Base-by-base conservation (phyloP, 1,140 invertebrate species). In the Scaptodrosophila lebanonensis region DNA sequence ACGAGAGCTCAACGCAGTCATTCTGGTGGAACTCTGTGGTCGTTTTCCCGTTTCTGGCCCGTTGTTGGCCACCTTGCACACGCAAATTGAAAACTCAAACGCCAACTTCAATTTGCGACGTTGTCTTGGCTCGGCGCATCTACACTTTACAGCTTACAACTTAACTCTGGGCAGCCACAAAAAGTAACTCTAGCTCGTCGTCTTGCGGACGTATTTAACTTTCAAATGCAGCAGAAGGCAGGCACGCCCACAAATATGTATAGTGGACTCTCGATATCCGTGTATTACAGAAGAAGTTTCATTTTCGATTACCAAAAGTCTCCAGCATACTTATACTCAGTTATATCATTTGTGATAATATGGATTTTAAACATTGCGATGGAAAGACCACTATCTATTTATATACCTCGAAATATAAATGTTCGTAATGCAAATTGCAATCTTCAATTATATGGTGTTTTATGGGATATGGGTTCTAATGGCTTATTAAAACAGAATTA, bases 71-170 rank as follows among this genome's bases (percentile, higher is more conserved):
- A 65, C 52, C 70, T 66, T 35, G 54, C 17, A 43, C 36, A 42
- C 27, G 39, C 49, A 58, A 77, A 77, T 77, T 77, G 67, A 79
- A 72, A 77, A 77, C 72, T 50, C 53, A 77, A 76, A 71, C 59
- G 66, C 63, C 67, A 66, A 51, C 39, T 44, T 56, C 49, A 44
- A 56, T 60, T 60, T 59, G 44, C 33, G 45, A 39, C 22, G 43
- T 54, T 52, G 44, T 36, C 25, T 8, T 3, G 25, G 39, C 0
- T n/a, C 15, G 38, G 36, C 16, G 61, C 27, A 6, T 29, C 9
- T 5, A 5, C n/a, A n/a, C n/a, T n/a, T n/a, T n/a, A n/a, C n/a
- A n/a, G n/a, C 5, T 33, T 33, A 4, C 12, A 33, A 61, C 32
- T 71, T 75, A 76, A 77, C 72, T 66, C 56, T 11, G 50, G 56